Evolutionary conservation across 1,140 invertebrate genomes (phyloP), one percentile per base, ranked within the genome.

Genomic region (Atta colombica): DNA sequence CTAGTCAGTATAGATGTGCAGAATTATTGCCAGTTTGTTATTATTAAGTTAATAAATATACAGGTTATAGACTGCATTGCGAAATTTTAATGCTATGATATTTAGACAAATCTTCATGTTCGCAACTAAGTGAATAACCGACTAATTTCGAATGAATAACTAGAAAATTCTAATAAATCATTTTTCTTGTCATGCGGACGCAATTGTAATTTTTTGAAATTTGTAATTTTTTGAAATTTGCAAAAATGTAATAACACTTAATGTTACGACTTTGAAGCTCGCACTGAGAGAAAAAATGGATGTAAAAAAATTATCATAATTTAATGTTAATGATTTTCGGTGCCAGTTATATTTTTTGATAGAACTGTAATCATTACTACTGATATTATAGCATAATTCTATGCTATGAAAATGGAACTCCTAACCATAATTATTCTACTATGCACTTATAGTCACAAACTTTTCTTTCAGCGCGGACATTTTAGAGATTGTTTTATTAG

Each of bases 21-120:
- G 39, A 84, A 61, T 74, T 61, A 84, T 84, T 31, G 25, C 49
- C 16, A 45, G 31, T 81, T 55, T 12, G 49, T 69, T 69, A 81
- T 45, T 18, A 21, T 58, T 39, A 45, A 55, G 21, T 18, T n/a
- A 71, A 69, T 58, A 28, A 71, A 69, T 58, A 28, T 58, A 49
- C n/a, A 49, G n/a, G 2, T 31, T 66, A 12, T n/a, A 31, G 31
- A 65, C 31, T 12, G 25, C 10, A 58, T 49, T 14, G 39, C 8
- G 10, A 12, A 77, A 65, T 69, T 81, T 39, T 55, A 14, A 45
- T 28, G 0, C 28, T 53, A 3, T 21, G 1, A 45, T 49, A 78
- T 66, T 80, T 53, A 18, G n/a, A 45, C 21, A 25, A 66, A 68
- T 10, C 4, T 4, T 74, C 12, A 39, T 8, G 31, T 61, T 77